A percentile compares a stretch with the other conserved stretches of the same genome.
phyloP scores from a whole-genome alignment of 2,888 invertebrate species.

The Eristalis tenax region DNA sequence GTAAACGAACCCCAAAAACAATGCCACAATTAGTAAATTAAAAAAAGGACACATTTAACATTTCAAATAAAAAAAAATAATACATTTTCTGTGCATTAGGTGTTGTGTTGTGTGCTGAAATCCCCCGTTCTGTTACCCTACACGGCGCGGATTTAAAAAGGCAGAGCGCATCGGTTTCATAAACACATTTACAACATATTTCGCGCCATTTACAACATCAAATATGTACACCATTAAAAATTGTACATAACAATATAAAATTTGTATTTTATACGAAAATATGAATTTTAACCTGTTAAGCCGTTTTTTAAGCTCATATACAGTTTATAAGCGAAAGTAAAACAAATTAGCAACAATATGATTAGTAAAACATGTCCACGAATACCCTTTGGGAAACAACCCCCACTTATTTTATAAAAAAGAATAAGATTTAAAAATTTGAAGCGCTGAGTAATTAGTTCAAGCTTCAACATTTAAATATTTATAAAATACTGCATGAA shows the following conservation, averaged over 20 bases:
- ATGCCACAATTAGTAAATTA: slow-evolving; percentile 14
- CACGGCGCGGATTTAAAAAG: slow-evolving; percentile 44
- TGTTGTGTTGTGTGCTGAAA: slow-evolving; percentile 68
- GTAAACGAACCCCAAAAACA: slow-evolving; percentile 4
- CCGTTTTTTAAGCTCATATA: slow-evolving; percentile 20
- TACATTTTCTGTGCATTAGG: slow-evolving; percentile 45
- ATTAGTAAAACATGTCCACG: neutral
- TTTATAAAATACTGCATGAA: slow-evolving; percentile 20
- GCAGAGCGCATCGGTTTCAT: slow-evolving; percentile 27
- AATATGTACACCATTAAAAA: slow-evolving; percentile 24
- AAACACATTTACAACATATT: slow-evolving; percentile 48
- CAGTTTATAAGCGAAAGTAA: slow-evolving; percentile 30
- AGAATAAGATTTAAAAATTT: slow-evolving; percentile 8
- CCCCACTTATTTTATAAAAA: neutral
- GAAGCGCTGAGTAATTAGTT: slow-evolving; percentile 32
- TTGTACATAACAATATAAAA: slow-evolving; percentile 1
- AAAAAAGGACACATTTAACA: neutral
- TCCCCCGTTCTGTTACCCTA: slow-evolving; percentile 61
- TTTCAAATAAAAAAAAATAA: slow-evolving; percentile 3
- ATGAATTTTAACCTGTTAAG: slow-evolving; percentile 12
- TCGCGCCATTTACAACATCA: slow-evolving; percentile 57
- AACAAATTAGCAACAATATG: slow-evolving; percentile 43
- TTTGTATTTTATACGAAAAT: slow-evolving; percentile 10
- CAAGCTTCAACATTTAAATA: slow-evolving; percentile 28
- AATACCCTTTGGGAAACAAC: neutral